Evolutionary conservation across 2,113 vertebrate species (phyloP).

Genomic region (Vicugna pacos): DNA sequence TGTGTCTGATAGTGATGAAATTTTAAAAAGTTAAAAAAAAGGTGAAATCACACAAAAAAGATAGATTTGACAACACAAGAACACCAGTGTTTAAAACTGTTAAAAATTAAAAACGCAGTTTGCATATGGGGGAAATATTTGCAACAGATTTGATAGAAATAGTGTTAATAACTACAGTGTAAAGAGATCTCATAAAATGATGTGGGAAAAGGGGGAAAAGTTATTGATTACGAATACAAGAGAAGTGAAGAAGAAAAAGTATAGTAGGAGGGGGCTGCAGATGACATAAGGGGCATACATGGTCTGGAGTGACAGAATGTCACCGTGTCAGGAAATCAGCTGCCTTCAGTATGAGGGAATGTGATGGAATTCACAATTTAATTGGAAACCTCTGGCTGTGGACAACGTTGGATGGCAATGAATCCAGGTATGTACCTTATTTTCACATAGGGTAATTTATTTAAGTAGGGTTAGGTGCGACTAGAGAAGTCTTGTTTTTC

Average conservation of each 20-base stretch:
- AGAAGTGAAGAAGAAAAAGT: background rate
- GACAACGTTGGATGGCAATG: background rate
- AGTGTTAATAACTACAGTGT: background rate
- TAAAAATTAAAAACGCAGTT: background rate
- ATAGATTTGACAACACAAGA: background rate
- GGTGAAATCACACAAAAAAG: background rate
- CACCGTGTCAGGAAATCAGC: background rate
- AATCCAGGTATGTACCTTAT: slow-evolving; percentile 8
- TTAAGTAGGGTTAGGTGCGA: background rate
- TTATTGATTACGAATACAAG: background rate
- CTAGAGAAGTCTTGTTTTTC: slow-evolving; percentile 56
- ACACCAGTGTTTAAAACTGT: background rate
- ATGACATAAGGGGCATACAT: background rate
- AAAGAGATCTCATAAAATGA: background rate
- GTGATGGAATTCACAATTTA: background rate
- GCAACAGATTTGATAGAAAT: background rate
- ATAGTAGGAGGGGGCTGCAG: background rate
- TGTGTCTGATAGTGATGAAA: background rate
- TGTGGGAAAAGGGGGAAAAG: background rate
- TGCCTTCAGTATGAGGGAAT: background rate
- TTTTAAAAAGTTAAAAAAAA: background rate
- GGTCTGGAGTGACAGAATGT: background rate
- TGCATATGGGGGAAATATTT: background rate
- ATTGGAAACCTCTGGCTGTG: background rate
- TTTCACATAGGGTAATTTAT: slow-evolving; percentile 51